Base-by-base conservation (phyloP, 2,888 invertebrate genomes). In the Lordiphosa fenestrarum region DNA sequence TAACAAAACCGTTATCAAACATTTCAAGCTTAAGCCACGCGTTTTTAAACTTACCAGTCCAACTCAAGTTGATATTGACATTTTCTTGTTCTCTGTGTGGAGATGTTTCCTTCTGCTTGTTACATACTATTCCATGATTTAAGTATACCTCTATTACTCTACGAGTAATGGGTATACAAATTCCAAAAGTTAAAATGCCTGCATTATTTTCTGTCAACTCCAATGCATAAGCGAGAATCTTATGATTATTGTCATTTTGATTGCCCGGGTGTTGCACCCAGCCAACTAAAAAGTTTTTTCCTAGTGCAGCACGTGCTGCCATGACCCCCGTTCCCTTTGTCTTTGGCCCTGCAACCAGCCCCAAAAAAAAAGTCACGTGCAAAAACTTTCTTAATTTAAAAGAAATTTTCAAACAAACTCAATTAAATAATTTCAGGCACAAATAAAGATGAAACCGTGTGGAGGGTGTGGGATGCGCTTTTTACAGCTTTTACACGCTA, bases 361-460 rank as follows among this genome's bases (percentile, higher is more conserved):
- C 41, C 64, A 37, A 60, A 44, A 52, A 19, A 53, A 76, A 64
- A 69, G 73, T 80, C 80, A 80, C 80, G 80, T 80, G 74, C 75
- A 61, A 76, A 66, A 84, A 80, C 69, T 80, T 80, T 80, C 82
- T 77, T 80, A 80, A 80, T 80, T 80, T 80, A 84, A 80, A 80
- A 84, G 78, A 80, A 80, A 84, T 80, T 80, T 81, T 78, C 73
- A 66, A 80, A 84, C 84, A 80, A 80, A 84, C 80, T 81, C 78
- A 80, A 84, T 80, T 80, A 80, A 84, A 84, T 84, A 84, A 81
- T 80, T 81, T 73, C 65, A 66, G 69, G 69, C 71, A 51, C 67
- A 84, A 77, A 84, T 77, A 80, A 84, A 84, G 65, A 84, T 81
- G 70, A 71, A 69, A 50, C 44, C 54, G 65, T 51, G 59, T 9